Base-by-base conservation (phyloP, 2,113 vertebrate genomes). In the Chloropsis cyanopogon region DNA sequence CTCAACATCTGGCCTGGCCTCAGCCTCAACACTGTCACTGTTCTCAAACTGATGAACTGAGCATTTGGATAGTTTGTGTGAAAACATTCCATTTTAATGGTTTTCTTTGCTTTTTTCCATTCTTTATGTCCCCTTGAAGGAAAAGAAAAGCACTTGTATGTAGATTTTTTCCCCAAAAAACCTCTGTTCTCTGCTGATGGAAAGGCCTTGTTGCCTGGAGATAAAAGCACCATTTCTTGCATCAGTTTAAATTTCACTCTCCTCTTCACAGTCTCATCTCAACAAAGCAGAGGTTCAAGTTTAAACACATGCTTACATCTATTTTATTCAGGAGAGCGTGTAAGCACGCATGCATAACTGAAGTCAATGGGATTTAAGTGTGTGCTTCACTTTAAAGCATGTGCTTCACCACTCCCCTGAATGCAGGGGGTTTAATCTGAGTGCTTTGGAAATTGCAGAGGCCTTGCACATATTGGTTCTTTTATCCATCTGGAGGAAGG, bases 211-310 rank as follows among this genome's bases (percentile, higher is more conserved):
- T 96, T 93, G 87, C 88, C 87, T 90, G 88, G 95, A 90, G 88
- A 96, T 94, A 78, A 91, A 90, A 96, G 60, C 79, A 85, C 26
- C 41, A 25, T 83, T 93, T 88, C 94, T 83, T 35, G 10, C 79
- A 75, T 80, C 72, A 56, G 82, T 93, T 96, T 94, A 81, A 92
- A 94, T 95, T 96, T 93, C 90, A 93, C 56, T 93, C 85, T 80
- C 47, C 82, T 95, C 94, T 86, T 97, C 68, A 75, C 64, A 86
- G 91, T n/a, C 95, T 90, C 80, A 47, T 96, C 95, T 95, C 82
- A 81, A 83, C 91, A 95, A 96, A 94, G 88, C 92, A 59, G 28
- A 90, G 95, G 96, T 97, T 96, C 94, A 88, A 90, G 94, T 97
- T 97, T 96, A 97, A 97, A 94, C 82, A 94, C 90, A 83, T 70